Percentiles rank a stretch among this genome's conserved stretches.
phyloP scores from a whole-genome alignment of 1,140 invertebrate species.

The Spodoptera frugiperda region DNA sequence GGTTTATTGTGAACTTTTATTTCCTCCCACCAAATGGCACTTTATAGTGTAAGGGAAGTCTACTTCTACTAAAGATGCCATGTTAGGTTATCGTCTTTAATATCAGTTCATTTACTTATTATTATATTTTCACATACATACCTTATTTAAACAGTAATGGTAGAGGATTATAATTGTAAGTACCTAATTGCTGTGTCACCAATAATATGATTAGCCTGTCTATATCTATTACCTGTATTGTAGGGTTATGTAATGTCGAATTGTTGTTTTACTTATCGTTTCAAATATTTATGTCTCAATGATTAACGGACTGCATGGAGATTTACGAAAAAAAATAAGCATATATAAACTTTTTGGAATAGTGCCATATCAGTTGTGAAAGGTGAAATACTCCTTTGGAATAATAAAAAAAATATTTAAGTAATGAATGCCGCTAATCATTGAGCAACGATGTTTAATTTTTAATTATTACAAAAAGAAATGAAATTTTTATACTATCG shows the following conservation, averaged over 20 bases:
- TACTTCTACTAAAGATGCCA: conserved; percentile 68
- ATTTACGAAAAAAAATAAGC: conserved; percentile 56
- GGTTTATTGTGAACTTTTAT: conserved; percentile 80
- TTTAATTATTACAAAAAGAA: conserved; percentile 6
- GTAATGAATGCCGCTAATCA: conserved; percentile 70
- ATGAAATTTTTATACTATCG: conserved; percentile 50
- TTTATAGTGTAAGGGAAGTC: conserved; percentile 66
- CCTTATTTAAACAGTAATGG: conserved; percentile 65
- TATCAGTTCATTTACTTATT: conserved; percentile 75
- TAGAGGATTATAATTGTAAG: conserved; percentile 80
- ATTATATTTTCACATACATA: conserved; percentile 61
- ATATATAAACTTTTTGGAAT: conserved; percentile 69
- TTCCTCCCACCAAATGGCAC: conserved; percentile 84
- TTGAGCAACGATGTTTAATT: conserved; percentile 58
- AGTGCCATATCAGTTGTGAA: conserved; percentile 81
- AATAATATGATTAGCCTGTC: conserved; percentile 84
- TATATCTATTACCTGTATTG: conserved; percentile 74
- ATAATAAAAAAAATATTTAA: conserved; percentile 57
- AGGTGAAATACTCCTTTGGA: conserved; percentile 60
- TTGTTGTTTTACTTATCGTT: conserved; percentile 68
- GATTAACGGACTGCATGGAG: conserved; percentile 69
- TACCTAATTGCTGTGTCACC: conserved; percentile 82
- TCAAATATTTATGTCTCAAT: conserved; percentile 63
- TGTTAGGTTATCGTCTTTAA: conserved; percentile 77
- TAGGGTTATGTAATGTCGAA: conserved; percentile 66